Evolutionary conservation across 2,888 invertebrate species (phyloP).

Genomic region (Hyppa rectilinea): DNA sequence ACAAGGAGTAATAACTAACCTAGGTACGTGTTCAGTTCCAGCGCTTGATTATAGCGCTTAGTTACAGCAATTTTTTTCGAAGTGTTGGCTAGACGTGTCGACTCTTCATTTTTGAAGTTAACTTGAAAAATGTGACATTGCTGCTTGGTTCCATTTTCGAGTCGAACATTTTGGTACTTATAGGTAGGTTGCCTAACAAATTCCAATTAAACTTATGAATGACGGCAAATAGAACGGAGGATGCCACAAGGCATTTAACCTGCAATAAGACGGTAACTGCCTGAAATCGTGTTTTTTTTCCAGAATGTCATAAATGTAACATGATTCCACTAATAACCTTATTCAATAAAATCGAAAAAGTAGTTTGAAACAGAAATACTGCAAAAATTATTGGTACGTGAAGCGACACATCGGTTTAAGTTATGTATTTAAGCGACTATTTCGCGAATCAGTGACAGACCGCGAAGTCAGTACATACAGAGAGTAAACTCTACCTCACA

Average conservation of each 20-base stretch:
- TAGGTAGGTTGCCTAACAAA: neutral
- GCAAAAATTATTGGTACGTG: constrained; percentile 16
- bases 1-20: neutral
- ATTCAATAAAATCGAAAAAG: constrained; percentile 11
- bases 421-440: constrained; percentile 71
- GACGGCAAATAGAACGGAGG: neutral
- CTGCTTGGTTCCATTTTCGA: neutral
- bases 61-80: neutral
- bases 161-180: neutral
- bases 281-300: neutral
- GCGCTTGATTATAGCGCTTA: too few relatives aligned
- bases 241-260: neutral
- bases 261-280: neutral
- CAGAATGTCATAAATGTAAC: neutral
- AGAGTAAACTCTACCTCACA: constrained; percentile 42
- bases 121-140: neutral
- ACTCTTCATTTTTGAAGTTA: neutral
- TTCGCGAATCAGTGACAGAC: constrained; percentile 75
- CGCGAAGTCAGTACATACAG: constrained; percentile 47
- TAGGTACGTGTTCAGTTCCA: neutral
- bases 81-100: neutral
- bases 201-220: neutral
- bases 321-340: neutral
- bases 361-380: constrained; percentile 13
- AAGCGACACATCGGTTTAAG: constrained; percentile 35